A percentile compares a stretch with the other conserved stretches of the same genome.
These are phyloP conservation scores for Macrosoma leucophasiata DNA, from an alignment of 2,888 invertebrate genomes.

Conservation along the genomic window DNA sequence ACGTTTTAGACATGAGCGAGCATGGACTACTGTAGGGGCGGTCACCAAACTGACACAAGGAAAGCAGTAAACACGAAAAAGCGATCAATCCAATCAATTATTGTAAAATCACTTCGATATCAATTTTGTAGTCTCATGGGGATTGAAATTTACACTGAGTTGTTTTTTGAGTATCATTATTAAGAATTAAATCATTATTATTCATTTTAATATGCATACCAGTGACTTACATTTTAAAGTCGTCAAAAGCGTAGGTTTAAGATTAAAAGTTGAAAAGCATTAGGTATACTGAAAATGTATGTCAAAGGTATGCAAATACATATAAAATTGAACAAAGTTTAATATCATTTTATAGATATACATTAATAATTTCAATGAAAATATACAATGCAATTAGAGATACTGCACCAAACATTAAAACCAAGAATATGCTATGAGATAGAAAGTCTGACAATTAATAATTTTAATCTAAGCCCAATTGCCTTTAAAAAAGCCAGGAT, in stretches of 20 bases:
- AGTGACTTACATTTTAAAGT: conserved; percentile 42
- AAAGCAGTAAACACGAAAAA: conserved; percentile 78
- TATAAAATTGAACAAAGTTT: conserved; percentile 42
- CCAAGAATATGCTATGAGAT: conserved; percentile 65
- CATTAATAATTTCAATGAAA: conserved; percentile 62
- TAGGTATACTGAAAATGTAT: conserved; percentile 44
- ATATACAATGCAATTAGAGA: conserved; percentile 73
- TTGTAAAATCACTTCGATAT: conserved; percentile 61
- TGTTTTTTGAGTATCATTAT: conserved; percentile 73
- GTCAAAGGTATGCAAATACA: conserved; percentile 43
- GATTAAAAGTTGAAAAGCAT: conserved; percentile 3
- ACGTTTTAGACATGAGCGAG: conserved; percentile 69
- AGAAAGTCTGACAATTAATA: conserved; percentile 53
- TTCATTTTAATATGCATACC: conserved; percentile 4
- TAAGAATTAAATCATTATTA: conserved; percentile 38
- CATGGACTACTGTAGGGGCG: conserved; percentile 74
- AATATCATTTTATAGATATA: conserved; percentile 45
- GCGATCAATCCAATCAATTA: conserved; percentile 77
- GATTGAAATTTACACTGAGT: conserved; percentile 60
- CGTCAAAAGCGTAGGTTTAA: conserved; percentile 5
- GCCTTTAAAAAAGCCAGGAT: conserved; percentile 58
- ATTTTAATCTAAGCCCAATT: conserved; percentile 65
- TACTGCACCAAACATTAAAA: conserved; percentile 74
- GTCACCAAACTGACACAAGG: conserved; percentile 78
- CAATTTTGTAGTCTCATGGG: conserved; percentile 48